These are phyloP conservation scores for Cololabis saira DNA, from an alignment of 2,113 vertebrate genomes.

Conservation along the genomic window DNA sequence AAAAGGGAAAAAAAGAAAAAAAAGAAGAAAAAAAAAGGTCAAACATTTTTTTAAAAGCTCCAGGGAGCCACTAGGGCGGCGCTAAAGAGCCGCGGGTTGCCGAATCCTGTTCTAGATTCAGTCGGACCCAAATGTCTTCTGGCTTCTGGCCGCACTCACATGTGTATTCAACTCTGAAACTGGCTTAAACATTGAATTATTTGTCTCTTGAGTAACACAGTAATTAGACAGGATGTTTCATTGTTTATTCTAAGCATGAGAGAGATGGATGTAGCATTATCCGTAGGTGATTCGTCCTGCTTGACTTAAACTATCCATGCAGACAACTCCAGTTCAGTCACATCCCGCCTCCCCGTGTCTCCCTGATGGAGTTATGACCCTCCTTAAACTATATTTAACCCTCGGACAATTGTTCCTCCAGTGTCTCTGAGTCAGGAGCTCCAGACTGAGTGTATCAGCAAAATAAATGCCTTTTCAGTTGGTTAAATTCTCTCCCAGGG, in stretches of 20 bases:
- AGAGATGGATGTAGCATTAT: not conserved
- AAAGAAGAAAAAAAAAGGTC: no score
- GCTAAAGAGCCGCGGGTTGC: no score
- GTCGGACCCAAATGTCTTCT: no score
- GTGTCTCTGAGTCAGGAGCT: constrained; percentile 10
- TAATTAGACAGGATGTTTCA: not conserved
- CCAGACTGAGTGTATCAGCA: constrained; percentile 26
- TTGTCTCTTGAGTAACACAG: not conserved
- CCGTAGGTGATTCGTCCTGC: not conserved
- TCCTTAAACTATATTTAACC: constrained; percentile 24
- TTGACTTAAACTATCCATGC: no score
- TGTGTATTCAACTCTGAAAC: not conserved
- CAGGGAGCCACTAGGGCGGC: no score
- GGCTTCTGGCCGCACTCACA: no score
- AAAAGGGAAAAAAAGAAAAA: no score
- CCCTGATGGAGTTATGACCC: constrained; percentile 18
- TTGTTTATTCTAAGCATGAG: not conserved
- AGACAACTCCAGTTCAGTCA: no score
- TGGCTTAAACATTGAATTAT: constrained; percentile 2
- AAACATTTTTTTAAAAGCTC: no score
- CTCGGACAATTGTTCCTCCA: constrained; percentile 19
- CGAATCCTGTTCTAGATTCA: no score
- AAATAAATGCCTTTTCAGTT: constrained; percentile 26
- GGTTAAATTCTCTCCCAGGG: constrained; percentile 21
- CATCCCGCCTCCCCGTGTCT: not conserved